phyloP scores from a whole-genome alignment of 1,140 invertebrate genomes.

The Leptestheria dahalacensis region DNA sequence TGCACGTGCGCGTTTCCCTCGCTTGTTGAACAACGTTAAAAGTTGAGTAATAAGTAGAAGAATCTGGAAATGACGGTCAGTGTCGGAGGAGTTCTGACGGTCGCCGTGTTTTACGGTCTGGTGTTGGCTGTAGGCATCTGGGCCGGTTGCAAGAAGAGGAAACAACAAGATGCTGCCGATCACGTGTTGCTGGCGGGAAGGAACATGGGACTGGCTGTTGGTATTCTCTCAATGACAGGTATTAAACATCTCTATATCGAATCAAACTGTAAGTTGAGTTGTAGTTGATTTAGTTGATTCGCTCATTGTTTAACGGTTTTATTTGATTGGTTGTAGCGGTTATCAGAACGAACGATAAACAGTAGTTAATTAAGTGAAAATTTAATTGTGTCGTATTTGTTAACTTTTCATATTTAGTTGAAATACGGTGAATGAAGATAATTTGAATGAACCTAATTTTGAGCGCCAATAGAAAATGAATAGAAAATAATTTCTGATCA shows the following conservation, averaged over 20 bases:
- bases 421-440: too few relatives aligned
- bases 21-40: too few relatives aligned
- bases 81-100: constrained; percentile 46
- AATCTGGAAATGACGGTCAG: constrained; percentile 35
- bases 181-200: constrained; percentile 6
- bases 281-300: neutral
- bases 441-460: too few relatives aligned
- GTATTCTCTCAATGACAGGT: constrained; percentile 15
- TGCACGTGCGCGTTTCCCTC: too few relatives aligned
- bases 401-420: too few relatives aligned
- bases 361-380: too few relatives aligned
- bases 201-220: constrained; percentile 12
- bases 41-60: too few relatives aligned
- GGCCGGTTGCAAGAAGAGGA: constrained; percentile 45
- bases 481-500: too few relatives aligned
- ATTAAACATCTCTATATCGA: constrained; percentile 9
- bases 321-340: neutral
- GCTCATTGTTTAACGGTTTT: neutral
- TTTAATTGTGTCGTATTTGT: too few relatives aligned
- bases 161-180: constrained; percentile 21
- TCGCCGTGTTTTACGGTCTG: constrained; percentile 50
- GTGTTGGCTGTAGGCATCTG: constrained; percentile 54
- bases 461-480: too few relatives aligned
- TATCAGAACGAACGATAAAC: too few relatives aligned
- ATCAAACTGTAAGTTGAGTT: too few relatives aligned